Conservation (phyloP, 2,113 vertebrate species). For the Octodon degus region DNA sequence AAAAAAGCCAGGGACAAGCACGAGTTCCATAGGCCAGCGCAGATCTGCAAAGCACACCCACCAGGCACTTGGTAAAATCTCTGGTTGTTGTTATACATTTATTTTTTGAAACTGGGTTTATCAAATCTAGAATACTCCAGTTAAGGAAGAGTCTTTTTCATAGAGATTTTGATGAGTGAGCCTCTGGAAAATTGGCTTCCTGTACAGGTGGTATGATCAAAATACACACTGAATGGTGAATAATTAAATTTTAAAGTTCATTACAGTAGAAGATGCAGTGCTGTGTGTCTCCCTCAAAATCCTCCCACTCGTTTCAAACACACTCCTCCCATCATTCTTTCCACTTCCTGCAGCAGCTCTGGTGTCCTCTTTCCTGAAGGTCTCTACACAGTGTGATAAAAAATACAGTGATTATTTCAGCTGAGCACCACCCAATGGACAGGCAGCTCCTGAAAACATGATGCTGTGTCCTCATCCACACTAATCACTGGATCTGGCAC, state of each 20-base stretch:
- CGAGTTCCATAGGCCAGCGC: background rate
- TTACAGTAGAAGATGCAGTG: background rate
- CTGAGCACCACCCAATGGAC: background rate
- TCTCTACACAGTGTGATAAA: background rate
- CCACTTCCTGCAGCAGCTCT: background rate
- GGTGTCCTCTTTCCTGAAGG: background rate
- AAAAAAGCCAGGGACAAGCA: background rate
- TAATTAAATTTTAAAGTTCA: background rate
- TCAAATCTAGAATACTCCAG: background rate
- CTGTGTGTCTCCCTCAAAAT: background rate
- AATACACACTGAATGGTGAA: background rate
- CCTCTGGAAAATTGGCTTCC: background rate
- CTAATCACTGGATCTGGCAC: background rate
- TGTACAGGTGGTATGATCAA: background rate
- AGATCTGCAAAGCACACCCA: background rate
- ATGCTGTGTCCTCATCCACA: background rate
- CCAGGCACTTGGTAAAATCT: accelerated
- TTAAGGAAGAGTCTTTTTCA: background rate
- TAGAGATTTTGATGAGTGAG: background rate
- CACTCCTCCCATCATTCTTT: background rate
- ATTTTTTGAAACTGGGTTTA: background rate
- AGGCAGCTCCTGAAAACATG: background rate
- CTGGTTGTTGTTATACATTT: accelerated
- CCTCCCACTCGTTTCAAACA: background rate
- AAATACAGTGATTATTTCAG: background rate